phyloP scores from a whole-genome alignment of 2,797 vertebrate genomes.

The Pangasius macronema region DNA sequence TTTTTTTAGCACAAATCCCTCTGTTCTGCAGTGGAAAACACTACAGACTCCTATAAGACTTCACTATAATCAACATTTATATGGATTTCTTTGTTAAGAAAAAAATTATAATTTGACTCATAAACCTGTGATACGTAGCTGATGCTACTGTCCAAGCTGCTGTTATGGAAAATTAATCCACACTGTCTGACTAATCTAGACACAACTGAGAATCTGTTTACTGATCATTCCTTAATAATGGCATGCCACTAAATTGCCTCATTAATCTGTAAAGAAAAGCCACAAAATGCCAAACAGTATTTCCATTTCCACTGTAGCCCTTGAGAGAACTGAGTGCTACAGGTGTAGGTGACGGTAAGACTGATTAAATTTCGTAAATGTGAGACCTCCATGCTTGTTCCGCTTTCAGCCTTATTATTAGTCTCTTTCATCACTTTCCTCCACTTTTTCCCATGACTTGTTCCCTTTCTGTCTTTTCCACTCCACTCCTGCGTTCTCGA shows the following conservation, averaged over 20 bases:
- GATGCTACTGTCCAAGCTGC: background rate
- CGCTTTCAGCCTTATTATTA: conserved; percentile 74
- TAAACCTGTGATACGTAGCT: background rate
- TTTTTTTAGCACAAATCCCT: no score
- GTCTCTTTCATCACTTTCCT: conserved; percentile 69
- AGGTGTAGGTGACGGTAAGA: no score
- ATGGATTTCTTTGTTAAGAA: background rate
- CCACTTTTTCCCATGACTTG: conserved; percentile 55
- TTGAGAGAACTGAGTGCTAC: no score
- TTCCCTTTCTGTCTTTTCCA: conserved; percentile 13
- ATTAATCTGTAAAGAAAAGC: conserved; percentile 51
- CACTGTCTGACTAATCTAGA: background rate
- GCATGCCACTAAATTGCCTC: conserved; percentile 71
- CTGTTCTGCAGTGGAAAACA: background rate
- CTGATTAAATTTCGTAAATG: no score
- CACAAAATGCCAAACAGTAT: conserved; percentile 67
- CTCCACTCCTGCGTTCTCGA: conserved; percentile 15
- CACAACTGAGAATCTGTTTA: conserved; percentile 35
- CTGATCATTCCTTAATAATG: conserved; percentile 63
- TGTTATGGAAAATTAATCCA: background rate
- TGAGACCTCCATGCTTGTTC: no score
- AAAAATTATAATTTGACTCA: background rate
- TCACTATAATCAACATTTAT: background rate
- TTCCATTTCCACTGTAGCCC: conserved; percentile 69
- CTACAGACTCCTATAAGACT: background rate